These are phyloP conservation scores for Chymomyza caudatula DNA, from an alignment of 2,888 invertebrate species.

Conservation along the genomic window DNA sequence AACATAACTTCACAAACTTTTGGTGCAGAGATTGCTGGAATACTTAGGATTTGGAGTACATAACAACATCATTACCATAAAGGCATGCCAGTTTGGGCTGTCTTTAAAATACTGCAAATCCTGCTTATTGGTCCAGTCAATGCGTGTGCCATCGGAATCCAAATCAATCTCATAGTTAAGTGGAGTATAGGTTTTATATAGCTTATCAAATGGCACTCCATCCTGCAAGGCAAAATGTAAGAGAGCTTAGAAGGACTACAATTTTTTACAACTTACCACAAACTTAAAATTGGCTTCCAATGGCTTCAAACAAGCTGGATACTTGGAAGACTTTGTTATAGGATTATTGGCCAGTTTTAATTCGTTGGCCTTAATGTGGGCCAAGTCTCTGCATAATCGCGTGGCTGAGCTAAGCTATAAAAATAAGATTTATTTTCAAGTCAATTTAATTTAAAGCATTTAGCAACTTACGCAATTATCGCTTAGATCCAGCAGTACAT, in stretches of 20 bases:
- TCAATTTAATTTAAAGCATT: neutral
- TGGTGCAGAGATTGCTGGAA: no score
- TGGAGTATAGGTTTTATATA: constrained; percentile 63
- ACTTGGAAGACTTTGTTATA: constrained; percentile 54
- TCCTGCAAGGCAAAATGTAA: constrained; percentile 50
- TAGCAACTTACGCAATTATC: constrained; percentile 55
- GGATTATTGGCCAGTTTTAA: constrained; percentile 68
- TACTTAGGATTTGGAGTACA: no score
- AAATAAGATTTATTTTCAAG: neutral
- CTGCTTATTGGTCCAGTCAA: constrained; percentile 55
- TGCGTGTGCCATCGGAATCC: constrained; percentile 50
- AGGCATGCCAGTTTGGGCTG: constrained; percentile 73
- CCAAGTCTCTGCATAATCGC: constrained; percentile 64
- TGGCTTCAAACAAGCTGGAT: constrained; percentile 66
- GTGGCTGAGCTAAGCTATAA: constrained; percentile 52
- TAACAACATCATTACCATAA: constrained; percentile 60
- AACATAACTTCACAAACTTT: no score
- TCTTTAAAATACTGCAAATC: constrained; percentile 51
- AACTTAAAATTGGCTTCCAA: constrained; percentile 64
- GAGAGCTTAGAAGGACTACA: neutral
- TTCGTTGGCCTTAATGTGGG: constrained; percentile 60
- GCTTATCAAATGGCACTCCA: constrained; percentile 65
- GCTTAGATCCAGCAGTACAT: constrained; percentile 63
- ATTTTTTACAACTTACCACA: constrained; percentile 45
- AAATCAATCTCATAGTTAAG: constrained; percentile 58